A percentile compares a stretch with the other conserved stretches of the same genome.
Evolutionary conservation across 92 coral and sea anemone genomes (phyloP).

Genomic region (Epizoanthus scotinus): DNA sequence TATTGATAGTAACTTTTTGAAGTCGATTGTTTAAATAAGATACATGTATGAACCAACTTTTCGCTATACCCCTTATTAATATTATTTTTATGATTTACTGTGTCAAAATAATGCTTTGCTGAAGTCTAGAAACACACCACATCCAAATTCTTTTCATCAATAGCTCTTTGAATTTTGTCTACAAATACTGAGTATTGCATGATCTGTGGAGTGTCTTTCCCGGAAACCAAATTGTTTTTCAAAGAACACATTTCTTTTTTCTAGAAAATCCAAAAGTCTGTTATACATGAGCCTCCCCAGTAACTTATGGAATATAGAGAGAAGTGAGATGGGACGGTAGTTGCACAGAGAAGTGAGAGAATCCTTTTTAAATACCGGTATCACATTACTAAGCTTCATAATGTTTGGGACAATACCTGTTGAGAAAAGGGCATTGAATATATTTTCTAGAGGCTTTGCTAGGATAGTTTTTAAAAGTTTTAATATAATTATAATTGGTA

Average conservation of each 20-base stretch:
- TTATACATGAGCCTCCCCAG: not conserved
- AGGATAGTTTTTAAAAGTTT: slow-evolving; percentile 17
- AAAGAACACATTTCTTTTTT: slow-evolving; percentile 36
- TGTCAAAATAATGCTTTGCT: slow-evolving; percentile 47
- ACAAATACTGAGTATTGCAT: slow-evolving; percentile 38
- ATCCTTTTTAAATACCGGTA: slow-evolving; percentile 37
- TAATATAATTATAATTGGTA: slow-evolving; percentile 26
- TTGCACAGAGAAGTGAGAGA: slow-evolving; percentile 22
- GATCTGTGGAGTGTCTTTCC: slow-evolving; percentile 38
- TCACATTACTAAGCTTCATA: slow-evolving; percentile 32
- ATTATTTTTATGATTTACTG: slow-evolving; percentile 1
- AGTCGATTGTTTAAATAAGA: slow-evolving; percentile 1
- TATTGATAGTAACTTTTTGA: not conserved
- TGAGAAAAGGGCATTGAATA: slow-evolving; percentile 34
- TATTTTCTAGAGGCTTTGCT: slow-evolving; percentile 23
- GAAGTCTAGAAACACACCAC: slow-evolving; percentile 46
- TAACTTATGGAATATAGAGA: slow-evolving; percentile 3
- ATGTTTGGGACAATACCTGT: slow-evolving; percentile 29
- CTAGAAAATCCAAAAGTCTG: not conserved
- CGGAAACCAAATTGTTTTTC: too few species aligned
- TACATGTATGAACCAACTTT: slow-evolving; percentile 1
- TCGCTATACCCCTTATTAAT: not conserved
- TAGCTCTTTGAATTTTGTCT: slow-evolving; percentile 42
- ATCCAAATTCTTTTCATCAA: slow-evolving; percentile 38
- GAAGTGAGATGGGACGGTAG: slow-evolving; percentile 43